phyloP scores from a whole-genome alignment of 1,140 invertebrate species.

The Orchesella cincta region DNA sequence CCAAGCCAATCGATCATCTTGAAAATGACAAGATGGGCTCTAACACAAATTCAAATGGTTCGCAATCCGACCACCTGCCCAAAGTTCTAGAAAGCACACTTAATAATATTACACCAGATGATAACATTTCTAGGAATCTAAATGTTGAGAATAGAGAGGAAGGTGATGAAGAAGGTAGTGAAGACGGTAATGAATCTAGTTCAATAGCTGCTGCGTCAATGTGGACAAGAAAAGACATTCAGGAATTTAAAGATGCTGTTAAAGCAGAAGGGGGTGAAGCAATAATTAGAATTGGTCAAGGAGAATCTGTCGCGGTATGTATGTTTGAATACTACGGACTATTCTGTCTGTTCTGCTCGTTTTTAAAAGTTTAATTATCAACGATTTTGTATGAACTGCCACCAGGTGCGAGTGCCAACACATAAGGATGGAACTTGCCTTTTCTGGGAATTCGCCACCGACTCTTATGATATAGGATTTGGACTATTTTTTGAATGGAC shows the following conservation, averaged over 20 bases:
- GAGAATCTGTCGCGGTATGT: slow-evolving; percentile 89
- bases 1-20: not conserved
- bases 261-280: slow-evolving; percentile 83
- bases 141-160: slow-evolving; percentile 15
- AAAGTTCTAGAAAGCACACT: not conserved
- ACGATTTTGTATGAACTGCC: slow-evolving; percentile 37
- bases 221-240: slow-evolving; percentile 92
- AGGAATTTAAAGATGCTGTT: slow-evolving; percentile 87
- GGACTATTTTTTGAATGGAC: slow-evolving; percentile 99
- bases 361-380: slow-evolving; percentile 26
- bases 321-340: not conserved
- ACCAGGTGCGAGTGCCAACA: slow-evolving; percentile 87
- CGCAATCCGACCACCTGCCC: not conserved
- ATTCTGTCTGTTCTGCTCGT: not conserved
- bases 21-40: slow-evolving; percentile 20
- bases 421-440: slow-evolving; percentile 89
- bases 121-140: not conserved
- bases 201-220: slow-evolving; percentile 79
- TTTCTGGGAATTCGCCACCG: slow-evolving; percentile 99
- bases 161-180: slow-evolving; percentile 39
- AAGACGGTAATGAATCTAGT: slow-evolving; percentile 44
- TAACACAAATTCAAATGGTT: not conserved
- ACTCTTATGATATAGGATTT: slow-evolving; percentile 98
- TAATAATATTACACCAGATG: not conserved
- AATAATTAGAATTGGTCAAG: slow-evolving; percentile 93